Percentiles rank a stretch among this genome's conserved stretches.
phyloP scores from a whole-genome alignment of 2,888 invertebrate species.

The Agrochola circellaris region DNA sequence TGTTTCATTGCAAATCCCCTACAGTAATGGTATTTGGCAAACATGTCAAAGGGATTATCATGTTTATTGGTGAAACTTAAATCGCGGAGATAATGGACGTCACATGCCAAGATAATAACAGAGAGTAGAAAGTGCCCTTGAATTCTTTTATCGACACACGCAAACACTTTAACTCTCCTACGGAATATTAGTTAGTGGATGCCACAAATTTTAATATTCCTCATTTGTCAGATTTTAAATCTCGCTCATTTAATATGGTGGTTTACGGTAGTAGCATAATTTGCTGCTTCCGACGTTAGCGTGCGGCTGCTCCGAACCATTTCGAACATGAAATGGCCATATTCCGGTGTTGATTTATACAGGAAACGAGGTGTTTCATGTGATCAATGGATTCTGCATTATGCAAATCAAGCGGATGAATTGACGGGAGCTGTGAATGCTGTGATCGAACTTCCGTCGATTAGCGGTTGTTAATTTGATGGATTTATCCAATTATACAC shows the following conservation, averaged over 20 bases:
- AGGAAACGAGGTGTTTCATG: conserved; percentile 76
- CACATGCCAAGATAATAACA: conserved; percentile 48
- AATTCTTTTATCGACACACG: conserved; percentile 38
- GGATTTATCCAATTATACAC: conserved; percentile 62
- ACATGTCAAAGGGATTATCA: conserved; percentile 44
- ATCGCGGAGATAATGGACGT: conserved; percentile 39
- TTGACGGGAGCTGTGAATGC: conserved; percentile 61
- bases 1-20: no score
- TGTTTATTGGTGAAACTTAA: conserved; percentile 33
- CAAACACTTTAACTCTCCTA: conserved; percentile 22
- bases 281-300: conserved; percentile 79
- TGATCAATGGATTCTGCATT: conserved; percentile 73
- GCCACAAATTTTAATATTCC: conserved; percentile 31
- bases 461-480: conserved; percentile 66
- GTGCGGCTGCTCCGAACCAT: conserved; percentile 73
- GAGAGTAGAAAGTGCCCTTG: conserved; percentile 52
- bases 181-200: conserved; percentile 28
- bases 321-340: conserved; percentile 75
- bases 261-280: conserved; percentile 69
- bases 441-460: conserved; percentile 75
- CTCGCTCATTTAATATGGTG: conserved; percentile 44
- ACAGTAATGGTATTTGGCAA: conserved; percentile 36
- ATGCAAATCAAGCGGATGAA: conserved; percentile 63
- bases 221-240: conserved; percentile 57
- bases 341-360: conserved; percentile 76